Base-by-base conservation (phyloP, 2,888 invertebrate genomes). In the Thecophora atra region DNA sequence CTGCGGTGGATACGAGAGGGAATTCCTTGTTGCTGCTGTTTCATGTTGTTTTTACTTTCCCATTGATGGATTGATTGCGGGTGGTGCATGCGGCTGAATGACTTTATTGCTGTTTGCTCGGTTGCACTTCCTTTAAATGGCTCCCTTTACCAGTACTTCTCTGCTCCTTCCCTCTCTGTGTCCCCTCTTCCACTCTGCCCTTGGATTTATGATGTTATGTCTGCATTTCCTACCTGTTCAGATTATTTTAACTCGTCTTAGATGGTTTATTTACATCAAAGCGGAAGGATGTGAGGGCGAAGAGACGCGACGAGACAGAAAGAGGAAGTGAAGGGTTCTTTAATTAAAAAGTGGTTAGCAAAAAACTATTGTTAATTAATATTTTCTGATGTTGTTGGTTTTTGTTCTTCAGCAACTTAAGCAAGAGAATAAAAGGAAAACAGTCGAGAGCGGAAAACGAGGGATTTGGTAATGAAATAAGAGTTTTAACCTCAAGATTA, bases 51-150 rank as follows among this genome's bases (percentile, higher is more conserved):
- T n/a, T 44, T 26, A 19, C 26, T 11, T 7, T 24, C 24, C 6
- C 17, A 47, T 64, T 44, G 47, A 64, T 24, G 47, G 17, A 64
- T 64, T 44, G 64, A 21, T 47, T 44, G 3, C 44, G 26, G 17
- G 15, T 17, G 47, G 17, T 47, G n/a, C n/a, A n/a, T n/a, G 8
- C 47, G 17, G 47, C 47, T n/a, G 47, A 37, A 37, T 37, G 37
- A 37, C 37, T 37, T 2, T 2, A 11, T 11, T 37, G 3, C 37
- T 37, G 11, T 2, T 37, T 37, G 37, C 37, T 37, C 11, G 7
- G 37, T 37, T 37, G 37, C 37, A 37, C 37, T 37, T 8, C 37
- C 37, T 37, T 37, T 30, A 30, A 30, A 6, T 30, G 5, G 8
- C 30, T 30, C 30, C 30, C 30, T 6, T 30, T 37, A 11, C 37